Evolutionary conservation across 2,888 invertebrate genomes (phyloP), one percentile per base, ranked within the genome.

Genomic region (Seira ritae): DNA sequence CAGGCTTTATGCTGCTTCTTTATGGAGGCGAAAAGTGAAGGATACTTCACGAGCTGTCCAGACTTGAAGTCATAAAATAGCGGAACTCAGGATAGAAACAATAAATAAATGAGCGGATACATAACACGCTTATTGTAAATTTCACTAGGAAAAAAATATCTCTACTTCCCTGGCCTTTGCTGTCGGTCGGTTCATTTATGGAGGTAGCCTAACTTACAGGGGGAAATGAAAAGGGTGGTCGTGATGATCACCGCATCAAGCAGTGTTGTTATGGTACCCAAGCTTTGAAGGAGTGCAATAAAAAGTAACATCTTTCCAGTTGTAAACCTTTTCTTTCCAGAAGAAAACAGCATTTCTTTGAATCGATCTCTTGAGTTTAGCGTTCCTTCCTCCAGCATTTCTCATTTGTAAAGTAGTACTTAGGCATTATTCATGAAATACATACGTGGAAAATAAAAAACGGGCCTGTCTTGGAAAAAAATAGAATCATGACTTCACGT

Each of bases 351-450:
- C n/a, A n/a, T n/a, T n/a, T n/a, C n/a, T 69, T 69, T 69, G 46
- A 69, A 69, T 69, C 69, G 69, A 69, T 69, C 69, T 69, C 69
- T 46, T 4, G 69, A 46, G 69, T 12, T 20, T 31, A n/a, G n/a
- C n/a, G n/a, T n/a, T n/a, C n/a, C n/a, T n/a, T n/a, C n/a, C n/a
- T n/a, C n/a, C n/a, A n/a, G n/a, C n/a, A n/a, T n/a, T n/a, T n/a
- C n/a, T n/a, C n/a, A n/a, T n/a, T n/a, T n/a, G n/a, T n/a, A n/a
- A n/a, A n/a, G n/a, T n/a, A n/a, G n/a, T n/a, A n/a, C n/a, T n/a
- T n/a, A n/a, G n/a, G 12, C 42, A 42, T 42, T 42, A 42, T 42
- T 42, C 42, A 42, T 42, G 42, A 42, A 42, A 42, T 8, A 12
- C 42, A 8, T 12, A n/a, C n/a, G n/a, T n/a, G n/a, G n/a, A 42